Evolutionary conservation across 2,113 vertebrate species (phyloP), one percentile per base, ranked within the genome.

Genomic region (Etia nguti): DNA sequence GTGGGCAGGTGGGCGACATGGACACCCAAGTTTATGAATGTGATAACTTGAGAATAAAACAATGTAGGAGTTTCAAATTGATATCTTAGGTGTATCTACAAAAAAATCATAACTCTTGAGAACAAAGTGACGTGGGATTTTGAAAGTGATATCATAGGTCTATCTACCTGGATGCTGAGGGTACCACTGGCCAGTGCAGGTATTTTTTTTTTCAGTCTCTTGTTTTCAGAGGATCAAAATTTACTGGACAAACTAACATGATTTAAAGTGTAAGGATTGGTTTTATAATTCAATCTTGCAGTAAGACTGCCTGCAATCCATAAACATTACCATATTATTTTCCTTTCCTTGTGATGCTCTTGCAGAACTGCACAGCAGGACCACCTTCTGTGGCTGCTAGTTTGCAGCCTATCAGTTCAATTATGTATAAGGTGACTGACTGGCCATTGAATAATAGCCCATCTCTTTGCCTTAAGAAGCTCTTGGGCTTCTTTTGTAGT

Each of bases 171-270:
- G 13, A 59, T 0, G 4, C 4, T 59, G 13, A 29, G 24, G 13
- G 13, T 57, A 57, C 12, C 12, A 57, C 1, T 57, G 24, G 1
- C 4, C 29, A 31, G 16, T 34, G 29, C 8, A 16, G 2, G 4
- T 3, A 0, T 59, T 29, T 56, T 55, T 16, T 29, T 9, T 9
- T 9, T 1, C 56, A 59, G 56, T 59, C 24, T 59, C 12, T 13
- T 2, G 8, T 29, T 59, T 59, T 29, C 13, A 59, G 56, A 57
- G 0, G 7, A 57, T 3, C 56, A 9, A 29, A 59, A 59, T 59
- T 59, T 29, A 59, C 56, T 0, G 8, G 0, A 16, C 31, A 59
- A 29, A 1, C 24, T 59, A 16, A 59, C 0, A 15, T 15, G 55
- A 59, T 29, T 29, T 59, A 29, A 59, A 29, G 6, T 59, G 1